Conservation (phyloP, 2,797 vertebrate genomes). For the Rhincodon typus region DNA sequence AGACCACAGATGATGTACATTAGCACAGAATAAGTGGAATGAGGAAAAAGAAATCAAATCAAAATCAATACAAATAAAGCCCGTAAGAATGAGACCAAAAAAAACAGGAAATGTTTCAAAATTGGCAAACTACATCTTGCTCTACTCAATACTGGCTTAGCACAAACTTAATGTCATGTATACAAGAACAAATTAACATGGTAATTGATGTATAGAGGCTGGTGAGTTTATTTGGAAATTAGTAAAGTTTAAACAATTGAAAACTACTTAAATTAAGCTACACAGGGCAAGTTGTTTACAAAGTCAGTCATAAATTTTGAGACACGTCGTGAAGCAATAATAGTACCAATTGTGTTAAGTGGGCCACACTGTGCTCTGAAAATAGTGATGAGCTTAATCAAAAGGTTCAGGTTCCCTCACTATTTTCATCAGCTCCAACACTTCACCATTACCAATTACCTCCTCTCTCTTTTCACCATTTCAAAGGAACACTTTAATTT, state of each 20-base stretch:
- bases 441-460: not conserved
- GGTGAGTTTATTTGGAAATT: not conserved
- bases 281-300: not conserved
- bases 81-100: not conserved
- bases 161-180: not conserved
- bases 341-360: not conserved
- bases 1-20: not conserved
- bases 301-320: not conserved
- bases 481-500: too few relatives aligned
- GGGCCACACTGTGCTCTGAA: not conserved
- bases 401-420: not conserved
- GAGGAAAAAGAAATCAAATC: not conserved
- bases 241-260: not conserved
- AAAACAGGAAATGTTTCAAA: not conserved
- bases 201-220: not conserved
- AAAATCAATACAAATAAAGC: not conserved
- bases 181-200: not conserved
- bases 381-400: not conserved
- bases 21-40: not conserved
- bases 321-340: not conserved
- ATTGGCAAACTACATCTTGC: not conserved
- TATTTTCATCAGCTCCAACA: not conserved
- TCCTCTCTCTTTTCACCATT: not conserved
- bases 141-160: not conserved
- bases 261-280: not conserved